Evolutionary conservation across 2,888 invertebrate species (phyloP), one percentile per base, ranked within the genome.

Genomic region (Strigamia maritima): DNA sequence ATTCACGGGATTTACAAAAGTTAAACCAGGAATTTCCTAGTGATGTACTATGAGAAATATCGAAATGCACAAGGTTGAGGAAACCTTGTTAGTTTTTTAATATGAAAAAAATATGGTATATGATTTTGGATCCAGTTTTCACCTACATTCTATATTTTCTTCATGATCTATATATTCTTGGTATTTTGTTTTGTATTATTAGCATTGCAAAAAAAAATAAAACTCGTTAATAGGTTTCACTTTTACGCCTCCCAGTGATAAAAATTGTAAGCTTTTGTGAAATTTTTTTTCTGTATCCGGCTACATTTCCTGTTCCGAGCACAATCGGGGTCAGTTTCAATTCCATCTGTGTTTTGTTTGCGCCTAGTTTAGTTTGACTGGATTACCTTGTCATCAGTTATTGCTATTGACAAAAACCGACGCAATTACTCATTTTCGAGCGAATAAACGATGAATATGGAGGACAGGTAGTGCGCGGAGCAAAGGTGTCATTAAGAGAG

Each of bases 1-100:
- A 90, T 84, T 85, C 85, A 70, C 88, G 88, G 65, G 85, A 87
- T 81, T 82, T 87, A 74, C 84, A 84, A 70, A 78, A 79, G 65
- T 83, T 87, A 26, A 86, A 86, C 79, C 82, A 81, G 77, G 85
- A 85, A 81, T 87, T 87, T 81, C 78, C 70, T 12, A 70, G 28
- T 70, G 70, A 70, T 12, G 24, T 22, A 24, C 24, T 24, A 12
- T 65, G 60, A 65, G 10, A 49, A 16, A 19, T 49, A 16, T 19
- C 0, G 49, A n/a, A n/a, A n/a, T n/a, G n/a, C n/a, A n/a, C n/a
- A n/a, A n/a, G n/a, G n/a, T n/a, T n/a, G n/a, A n/a, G n/a, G n/a
- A n/a, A n/a, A n/a, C n/a, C n/a, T n/a, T n/a, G n/a, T n/a, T n/a
- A 1, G 35, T 35, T 35, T 35, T 35, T 35, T 35, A 35, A 35